Evolutionary conservation across 2,888 invertebrate genomes (phyloP).

Genomic region (Pyrrhia umbra): DNA sequence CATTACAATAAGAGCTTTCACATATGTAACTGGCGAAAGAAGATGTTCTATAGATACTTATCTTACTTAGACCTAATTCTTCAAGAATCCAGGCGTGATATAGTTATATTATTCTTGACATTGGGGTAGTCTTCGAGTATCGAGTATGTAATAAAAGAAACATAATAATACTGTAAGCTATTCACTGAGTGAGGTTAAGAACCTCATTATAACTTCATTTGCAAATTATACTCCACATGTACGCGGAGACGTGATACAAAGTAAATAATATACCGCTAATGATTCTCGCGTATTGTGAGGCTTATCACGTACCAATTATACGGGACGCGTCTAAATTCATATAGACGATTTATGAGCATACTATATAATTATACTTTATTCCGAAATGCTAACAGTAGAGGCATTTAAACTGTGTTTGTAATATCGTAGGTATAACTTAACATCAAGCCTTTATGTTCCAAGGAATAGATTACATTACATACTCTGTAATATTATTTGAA

Average conservation of each 20-base stretch:
- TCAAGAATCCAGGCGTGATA: too few relatives aligned
- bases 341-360: neutral
- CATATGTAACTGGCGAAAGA: too few relatives aligned
- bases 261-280: conserved; percentile 47
- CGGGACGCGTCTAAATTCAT: conserved; percentile 26
- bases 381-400: neutral
- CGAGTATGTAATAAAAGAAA: too few relatives aligned
- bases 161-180: neutral
- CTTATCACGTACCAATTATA: conserved; percentile 47
- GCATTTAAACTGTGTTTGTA: too few relatives aligned
- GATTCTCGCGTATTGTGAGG: conserved; percentile 31
- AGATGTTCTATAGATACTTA: too few relatives aligned
- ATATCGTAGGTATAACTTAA: too few relatives aligned
- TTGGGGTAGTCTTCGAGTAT: neutral
- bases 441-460: too few relatives aligned
- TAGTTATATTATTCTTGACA: too few relatives aligned
- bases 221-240: conserved; percentile 11
- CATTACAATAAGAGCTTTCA: too few relatives aligned
- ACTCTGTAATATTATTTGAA: too few relatives aligned
- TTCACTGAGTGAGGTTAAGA: conserved; percentile 10
- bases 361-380: conserved; percentile 13
- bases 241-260: conserved; percentile 7
- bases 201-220: neutral
- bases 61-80: too few relatives aligned
- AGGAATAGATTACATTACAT: too few relatives aligned